Percentiles rank a stretch among this genome's conserved stretches.
These are phyloP conservation scores for Zaprionus kolodkinae DNA, from an alignment of 1,140 invertebrate species.

Conservation along the genomic window DNA sequence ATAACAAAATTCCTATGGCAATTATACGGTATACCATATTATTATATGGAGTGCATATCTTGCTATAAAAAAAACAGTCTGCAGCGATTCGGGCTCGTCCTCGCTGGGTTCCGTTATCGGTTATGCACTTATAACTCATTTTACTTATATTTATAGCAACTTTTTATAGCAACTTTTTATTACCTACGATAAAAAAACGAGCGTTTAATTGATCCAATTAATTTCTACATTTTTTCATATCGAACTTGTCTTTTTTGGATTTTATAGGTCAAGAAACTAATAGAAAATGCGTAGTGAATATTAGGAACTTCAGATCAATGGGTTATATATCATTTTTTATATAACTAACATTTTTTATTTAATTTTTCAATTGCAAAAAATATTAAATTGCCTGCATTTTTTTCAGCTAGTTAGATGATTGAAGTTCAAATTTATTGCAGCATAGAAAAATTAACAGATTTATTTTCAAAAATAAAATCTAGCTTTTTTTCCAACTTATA, in stretches of 20 bases:
- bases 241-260: background rate
- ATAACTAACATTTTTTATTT: too few relatives aligned
- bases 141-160: conserved; percentile 1
- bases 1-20: background rate
- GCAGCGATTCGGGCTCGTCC: background rate
- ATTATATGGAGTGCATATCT: background rate
- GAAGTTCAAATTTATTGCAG: too few relatives aligned
- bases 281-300: too few relatives aligned
- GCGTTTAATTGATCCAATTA: background rate
- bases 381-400: too few relatives aligned
- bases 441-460: too few relatives aligned
- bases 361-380: too few relatives aligned
- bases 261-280: too few relatives aligned
- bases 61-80: background rate
- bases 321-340: too few relatives aligned
- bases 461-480: too few relatives aligned
- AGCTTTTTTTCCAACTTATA: too few relatives aligned
- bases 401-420: too few relatives aligned
- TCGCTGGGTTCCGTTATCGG: background rate
- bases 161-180: background rate
- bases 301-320: too few relatives aligned
- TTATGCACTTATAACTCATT: background rate
- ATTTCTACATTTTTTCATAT: background rate
- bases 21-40: background rate
- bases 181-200: background rate